phyloP scores from a whole-genome alignment of 2,888 invertebrate genomes.

The Diarsia brunnea region DNA sequence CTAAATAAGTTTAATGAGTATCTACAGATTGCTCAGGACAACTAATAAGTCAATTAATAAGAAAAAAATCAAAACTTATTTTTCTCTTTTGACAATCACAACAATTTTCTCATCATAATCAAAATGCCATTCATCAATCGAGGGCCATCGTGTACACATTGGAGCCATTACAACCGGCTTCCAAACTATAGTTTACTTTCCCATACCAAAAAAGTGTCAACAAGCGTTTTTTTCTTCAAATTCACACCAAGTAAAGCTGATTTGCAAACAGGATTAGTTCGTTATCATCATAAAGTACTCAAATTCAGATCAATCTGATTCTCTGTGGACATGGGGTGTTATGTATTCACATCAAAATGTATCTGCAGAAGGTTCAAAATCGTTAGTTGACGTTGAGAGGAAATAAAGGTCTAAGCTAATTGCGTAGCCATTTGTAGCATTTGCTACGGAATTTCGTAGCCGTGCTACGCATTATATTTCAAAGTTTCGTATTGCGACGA shows the following conservation, averaged over 20 bases:
- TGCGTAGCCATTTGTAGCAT: slow-evolving; percentile 11
- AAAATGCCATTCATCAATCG: not conserved
- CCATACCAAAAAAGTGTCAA: slow-evolving; percentile 57
- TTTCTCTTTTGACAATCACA: not conserved
- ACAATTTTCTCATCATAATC: slow-evolving; percentile 2
- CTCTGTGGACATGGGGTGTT: slow-evolving; percentile 39
- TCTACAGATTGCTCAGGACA: not conserved
- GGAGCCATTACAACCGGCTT: slow-evolving; percentile 28
- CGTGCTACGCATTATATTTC: not conserved
- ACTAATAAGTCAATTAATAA: not conserved
- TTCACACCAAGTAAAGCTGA: slow-evolving; percentile 65
- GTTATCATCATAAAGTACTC: slow-evolving; percentile 75
- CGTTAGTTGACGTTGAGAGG: rapidly evolving
- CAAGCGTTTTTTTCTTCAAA: slow-evolving; percentile 43
- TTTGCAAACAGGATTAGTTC: slow-evolving; percentile 70
- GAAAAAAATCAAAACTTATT: not conserved
- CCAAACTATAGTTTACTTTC: slow-evolving; percentile 44
- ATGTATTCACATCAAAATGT: not conserved
- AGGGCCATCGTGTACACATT: slow-evolving; percentile 4
- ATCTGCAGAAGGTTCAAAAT: slow-evolving; percentile 27
- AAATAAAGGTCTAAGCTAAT: not conserved
- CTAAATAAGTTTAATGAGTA: too few species aligned
- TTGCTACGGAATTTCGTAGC: slow-evolving; percentile 40
- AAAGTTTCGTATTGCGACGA: too few species aligned
- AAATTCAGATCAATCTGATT: slow-evolving; percentile 76